phyloP scores from a whole-genome alignment of 2,797 vertebrate species.

The Anas georgica region DNA sequence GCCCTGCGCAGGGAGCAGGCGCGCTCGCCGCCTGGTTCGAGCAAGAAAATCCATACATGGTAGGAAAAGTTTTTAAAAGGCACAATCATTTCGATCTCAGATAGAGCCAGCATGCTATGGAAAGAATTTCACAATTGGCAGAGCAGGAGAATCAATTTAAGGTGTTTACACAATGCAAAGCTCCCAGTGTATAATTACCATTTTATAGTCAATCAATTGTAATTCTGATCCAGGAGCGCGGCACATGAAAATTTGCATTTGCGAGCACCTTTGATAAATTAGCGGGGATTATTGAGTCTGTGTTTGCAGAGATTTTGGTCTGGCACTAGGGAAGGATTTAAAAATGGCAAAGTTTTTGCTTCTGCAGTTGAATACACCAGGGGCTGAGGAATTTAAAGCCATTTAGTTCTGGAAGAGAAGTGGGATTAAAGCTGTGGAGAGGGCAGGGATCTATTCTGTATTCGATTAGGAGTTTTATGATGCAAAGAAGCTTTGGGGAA shows the following conservation, averaged over 20 bases:
- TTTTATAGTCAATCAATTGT: constrained; percentile 62
- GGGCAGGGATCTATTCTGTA: constrained; percentile 53
- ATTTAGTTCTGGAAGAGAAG: constrained; percentile 51
- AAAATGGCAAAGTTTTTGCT: constrained; percentile 53
- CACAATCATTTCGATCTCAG: constrained; percentile 1
- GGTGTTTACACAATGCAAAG: constrained; percentile 57
- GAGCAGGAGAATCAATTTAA: constrained; percentile 55
- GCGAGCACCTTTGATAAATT: constrained; percentile 48
- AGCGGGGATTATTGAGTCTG: constrained; percentile 30
- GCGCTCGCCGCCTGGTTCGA: background rate
- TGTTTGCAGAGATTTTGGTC: constrained; percentile 56
- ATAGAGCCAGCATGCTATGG: background rate
- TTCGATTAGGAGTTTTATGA: constrained; percentile 68
- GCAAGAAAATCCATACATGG: constrained; percentile 45
- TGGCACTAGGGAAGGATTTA: constrained; percentile 32
- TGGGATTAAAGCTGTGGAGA: constrained; percentile 52
- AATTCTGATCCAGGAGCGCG: constrained; percentile 23
- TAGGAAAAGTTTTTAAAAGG: constrained; percentile 26
- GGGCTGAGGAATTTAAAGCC: constrained; percentile 44
- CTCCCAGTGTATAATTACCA: constrained; percentile 59
- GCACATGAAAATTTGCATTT: background rate
- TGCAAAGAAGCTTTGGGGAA: constrained; percentile 65
- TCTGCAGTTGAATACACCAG: constrained; percentile 34
- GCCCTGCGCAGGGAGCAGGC: background rate
- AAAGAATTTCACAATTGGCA: constrained; percentile 49